phyloP scores from a whole-genome alignment of 2,113 vertebrate genomes.

The Hydropotes inermis region DNA sequence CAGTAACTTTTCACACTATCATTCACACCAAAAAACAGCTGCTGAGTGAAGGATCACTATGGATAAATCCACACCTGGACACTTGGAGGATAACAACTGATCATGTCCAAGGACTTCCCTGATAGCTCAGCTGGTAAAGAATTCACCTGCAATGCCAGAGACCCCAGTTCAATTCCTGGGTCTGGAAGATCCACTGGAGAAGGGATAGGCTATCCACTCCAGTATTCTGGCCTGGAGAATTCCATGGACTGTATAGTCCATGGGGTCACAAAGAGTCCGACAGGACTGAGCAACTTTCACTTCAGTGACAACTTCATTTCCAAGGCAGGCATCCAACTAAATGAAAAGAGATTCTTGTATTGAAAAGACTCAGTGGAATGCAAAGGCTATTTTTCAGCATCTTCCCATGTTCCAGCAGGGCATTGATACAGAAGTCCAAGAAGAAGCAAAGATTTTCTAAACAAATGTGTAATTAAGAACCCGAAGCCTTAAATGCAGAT shows the following conservation, averaged over 20 bases:
- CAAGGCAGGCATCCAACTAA: background rate
- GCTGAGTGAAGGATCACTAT: background rate
- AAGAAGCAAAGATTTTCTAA: slow-evolving; percentile 23
- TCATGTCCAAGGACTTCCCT: background rate
- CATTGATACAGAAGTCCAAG: background rate
- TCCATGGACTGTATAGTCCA: background rate
- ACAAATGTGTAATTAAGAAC: background rate
- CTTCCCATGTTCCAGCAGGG: background rate
- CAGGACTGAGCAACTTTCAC: too few relatives aligned
- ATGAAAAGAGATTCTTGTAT: background rate
- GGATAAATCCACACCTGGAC: background rate
- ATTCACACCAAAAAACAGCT: background rate
- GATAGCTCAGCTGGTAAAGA: background rate
- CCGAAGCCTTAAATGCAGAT: background rate
- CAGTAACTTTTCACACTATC: background rate
- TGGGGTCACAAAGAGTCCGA: too few relatives aligned
- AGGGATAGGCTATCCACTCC: background rate
- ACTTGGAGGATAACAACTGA: background rate
- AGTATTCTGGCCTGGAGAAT: background rate
- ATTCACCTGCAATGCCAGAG: background rate
- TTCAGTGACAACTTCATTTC: too few relatives aligned
- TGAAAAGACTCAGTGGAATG: slow-evolving; percentile 15
- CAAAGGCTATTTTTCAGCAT: background rate
- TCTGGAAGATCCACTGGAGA: background rate
- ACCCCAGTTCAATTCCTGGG: background rate